A percentile compares a stretch with the other conserved stretches of the same genome.
These are phyloP conservation scores for Phallusia fumigata DNA, from an alignment of 23 tunicate species.

Conservation along the genomic window DNA sequence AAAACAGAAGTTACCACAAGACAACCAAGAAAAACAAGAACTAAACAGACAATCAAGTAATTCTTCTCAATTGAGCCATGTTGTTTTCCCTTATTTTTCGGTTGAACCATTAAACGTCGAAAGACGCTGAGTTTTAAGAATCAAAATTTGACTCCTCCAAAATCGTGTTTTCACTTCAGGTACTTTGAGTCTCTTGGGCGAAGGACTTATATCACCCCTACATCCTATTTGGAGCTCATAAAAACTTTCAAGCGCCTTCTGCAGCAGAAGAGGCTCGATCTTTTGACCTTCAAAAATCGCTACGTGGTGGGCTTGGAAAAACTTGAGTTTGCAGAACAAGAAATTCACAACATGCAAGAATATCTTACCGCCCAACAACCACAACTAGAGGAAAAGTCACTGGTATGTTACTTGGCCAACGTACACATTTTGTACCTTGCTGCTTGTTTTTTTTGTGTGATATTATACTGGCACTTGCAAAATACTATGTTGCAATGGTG, in stretches of 20 bases:
- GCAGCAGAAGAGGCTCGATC: conserved; percentile 67
- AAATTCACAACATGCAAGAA: conserved; percentile 70
- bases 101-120: too few species aligned
- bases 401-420: conserved; percentile 17
- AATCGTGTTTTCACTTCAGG: conserved; percentile 20
- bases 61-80: too few species aligned
- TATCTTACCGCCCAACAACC: conserved; percentile 79
- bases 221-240: conserved; percentile 84
- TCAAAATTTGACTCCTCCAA: not conserved
- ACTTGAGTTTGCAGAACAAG: conserved; percentile 65
- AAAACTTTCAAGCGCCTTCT: conserved; percentile 84
- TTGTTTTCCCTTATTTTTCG: too few species aligned
- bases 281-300: conserved; percentile 76
- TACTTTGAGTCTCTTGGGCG: conserved; percentile 64
- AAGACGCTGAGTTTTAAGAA: too few species aligned
- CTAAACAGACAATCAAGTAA: too few species aligned
- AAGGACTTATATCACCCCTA: conserved; percentile 88
- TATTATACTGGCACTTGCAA: too few species aligned
- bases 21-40: too few species aligned
- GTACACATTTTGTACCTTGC: too few species aligned
- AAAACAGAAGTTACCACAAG: too few species aligned
- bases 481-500: too few species aligned
- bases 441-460: conserved; percentile 34
- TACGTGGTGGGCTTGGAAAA: conserved; percentile 81
- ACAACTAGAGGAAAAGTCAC: conserved; percentile 59